A percentile compares a stretch with the other conserved stretches of the same genome.
phyloP scores from a whole-genome alignment of 2,797 vertebrate species.

The Sitta carolinensis region DNA sequence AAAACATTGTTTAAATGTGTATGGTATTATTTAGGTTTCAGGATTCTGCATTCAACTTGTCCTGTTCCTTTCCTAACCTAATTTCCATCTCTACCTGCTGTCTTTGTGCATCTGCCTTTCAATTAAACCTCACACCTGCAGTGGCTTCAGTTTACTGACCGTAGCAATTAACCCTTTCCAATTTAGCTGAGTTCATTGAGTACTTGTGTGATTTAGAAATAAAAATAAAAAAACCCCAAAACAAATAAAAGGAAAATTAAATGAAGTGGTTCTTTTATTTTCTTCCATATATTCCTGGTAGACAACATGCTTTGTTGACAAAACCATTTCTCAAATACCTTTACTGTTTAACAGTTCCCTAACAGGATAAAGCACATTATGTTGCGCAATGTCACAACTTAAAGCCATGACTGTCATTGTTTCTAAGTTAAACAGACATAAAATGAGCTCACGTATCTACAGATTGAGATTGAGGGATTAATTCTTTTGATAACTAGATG shows the following conservation, averaged over 20 bases:
- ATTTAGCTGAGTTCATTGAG: not conserved
- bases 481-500: not conserved
- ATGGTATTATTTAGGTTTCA: not conserved
- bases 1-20: not conserved
- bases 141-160: not conserved
- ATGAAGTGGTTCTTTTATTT: not conserved
- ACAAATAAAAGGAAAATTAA: not conserved
- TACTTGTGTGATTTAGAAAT: not conserved
- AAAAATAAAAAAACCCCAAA: no score
- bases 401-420: not conserved
- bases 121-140: constrained; percentile 18
- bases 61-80: not conserved
- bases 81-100: constrained; percentile 37
- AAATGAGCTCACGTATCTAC: not conserved
- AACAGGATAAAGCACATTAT: not conserved
- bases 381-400: not conserved
- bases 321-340: not conserved
- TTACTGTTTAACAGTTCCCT: not conserved
- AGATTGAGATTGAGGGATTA: not conserved
- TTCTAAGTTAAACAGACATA: not conserved
- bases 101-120: constrained; percentile 23
- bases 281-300: not conserved
- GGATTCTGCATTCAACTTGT: constrained; percentile 13
- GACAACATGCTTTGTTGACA: not conserved
- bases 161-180: not conserved